Evolutionary conservation across 2,888 invertebrate genomes (phyloP), one percentile per base, ranked within the genome.

Genomic region (Thereva nobilitata): DNA sequence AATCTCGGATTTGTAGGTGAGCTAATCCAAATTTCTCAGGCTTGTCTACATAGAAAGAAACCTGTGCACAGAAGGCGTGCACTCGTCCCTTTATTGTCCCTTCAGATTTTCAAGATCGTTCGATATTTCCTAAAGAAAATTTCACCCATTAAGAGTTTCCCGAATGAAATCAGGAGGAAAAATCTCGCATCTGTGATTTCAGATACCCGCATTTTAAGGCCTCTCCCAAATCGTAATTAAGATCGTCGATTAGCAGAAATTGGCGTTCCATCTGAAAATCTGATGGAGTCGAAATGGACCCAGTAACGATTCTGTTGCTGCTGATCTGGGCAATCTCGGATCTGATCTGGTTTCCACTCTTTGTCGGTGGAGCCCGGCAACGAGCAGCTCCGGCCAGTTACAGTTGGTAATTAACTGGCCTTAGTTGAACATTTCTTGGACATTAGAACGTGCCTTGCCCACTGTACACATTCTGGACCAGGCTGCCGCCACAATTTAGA

Each of bases 191-290:
- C 23, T 23, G 1, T 23, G 23, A 23, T 23, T 23, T 23, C 23
- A 23, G 23, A 23, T 23, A 2, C 23, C 23, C 23, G 23, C 23
- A 23, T 23, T 2, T 23, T 23, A 23, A 23, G 10, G 10, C 8
- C 38, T 53, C 53, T 53, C 7, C 5, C 6, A n/a, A 38, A 23
- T 49, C 41, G 50, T 61, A 61, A 61, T 61, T 61, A 50, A 61
- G 61, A 61, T 61, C 61, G 61, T 50, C 50, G 61, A 61, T 61
- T 61, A 61, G 50, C 49, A 61, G 57, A 61, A 50, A 61, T 61
- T 61, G 61, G 50, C 61, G 50, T 61, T 61, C 61, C 61, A 34
- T 34, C 34, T 61, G 23, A 10, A 50, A 49, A 41, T 61, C 50
- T 50, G 50, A 50, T 50, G 61, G 23, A 23, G 23, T 23, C 23